Base-by-base conservation (phyloP, 2,888 invertebrate genomes). In the Rhimphoctona megacephalus region DNA sequence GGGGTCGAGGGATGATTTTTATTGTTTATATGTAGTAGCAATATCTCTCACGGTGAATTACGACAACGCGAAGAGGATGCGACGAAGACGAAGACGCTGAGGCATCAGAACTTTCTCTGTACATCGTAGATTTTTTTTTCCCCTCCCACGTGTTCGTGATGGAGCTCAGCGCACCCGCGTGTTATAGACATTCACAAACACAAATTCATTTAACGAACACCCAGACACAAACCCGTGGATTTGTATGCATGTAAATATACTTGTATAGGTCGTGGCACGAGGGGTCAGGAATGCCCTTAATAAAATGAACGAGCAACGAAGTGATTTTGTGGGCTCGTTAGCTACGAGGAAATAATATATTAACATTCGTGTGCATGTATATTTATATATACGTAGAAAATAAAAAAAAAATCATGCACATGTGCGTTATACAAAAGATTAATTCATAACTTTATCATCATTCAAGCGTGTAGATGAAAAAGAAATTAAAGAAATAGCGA, bases 231-330 rank as follows among this genome's bases (percentile, higher is more conserved):
- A 43, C 9, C 39, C 14, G 52, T 43, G 54, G 61, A 61, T 49
- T 43, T 19, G 49, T 43, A 36, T 25, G 25, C 54, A 72, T 30
- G 49, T 54, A 46, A 64, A 57, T 57, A 85, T 91, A 89, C 92
- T 90, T 90, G 91, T 89, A 91, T 91, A 92, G 91, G 91, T 92
- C 91, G 89, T 85, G 90, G 76, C 89, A 85, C 87, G 88, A 87
- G 92, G 88, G 93, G 92, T 92, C 93, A 93, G 92, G 92, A 92
- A 92, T 94, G 93, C 93, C 93, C 93, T 93, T 93, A 92, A 93
- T 93, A 93, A 92, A 93, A 90, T 92, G 92, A 91, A 89, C 90
- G 89, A 89, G 86, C 87, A 66, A 54, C 73, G 46, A 88, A 87
- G 85, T 89, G 90, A 89, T 90, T 88, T 88, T 87, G 85, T 88